phyloP scores from a whole-genome alignment of 2,797 vertebrate species.

The Spinus pinus region DNA sequence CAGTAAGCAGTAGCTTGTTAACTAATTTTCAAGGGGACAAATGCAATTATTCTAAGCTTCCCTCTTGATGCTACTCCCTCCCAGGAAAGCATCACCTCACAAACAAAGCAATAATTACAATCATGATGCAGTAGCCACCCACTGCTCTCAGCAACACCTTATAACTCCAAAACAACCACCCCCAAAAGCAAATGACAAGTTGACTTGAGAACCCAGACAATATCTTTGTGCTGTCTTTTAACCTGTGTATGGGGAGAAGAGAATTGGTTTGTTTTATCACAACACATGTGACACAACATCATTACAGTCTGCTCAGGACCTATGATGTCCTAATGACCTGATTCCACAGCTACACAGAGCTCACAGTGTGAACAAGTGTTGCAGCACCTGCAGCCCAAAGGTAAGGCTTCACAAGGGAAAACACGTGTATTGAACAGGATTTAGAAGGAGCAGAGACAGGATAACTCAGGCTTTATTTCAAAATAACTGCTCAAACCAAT shows the following conservation, averaged over 20 bases:
- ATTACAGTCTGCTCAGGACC: not conserved
- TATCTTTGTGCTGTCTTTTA: not conserved
- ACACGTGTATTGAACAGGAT: accelerated
- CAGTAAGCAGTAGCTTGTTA: not conserved
- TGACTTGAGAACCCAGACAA: not conserved
- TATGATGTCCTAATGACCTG: not conserved
- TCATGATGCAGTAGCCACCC: not conserved
- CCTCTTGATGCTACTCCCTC: not conserved
- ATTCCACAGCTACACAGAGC: not conserved
- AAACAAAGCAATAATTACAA: conserved; percentile 27
- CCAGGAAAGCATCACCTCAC: not conserved
- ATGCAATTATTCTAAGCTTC: not conserved
- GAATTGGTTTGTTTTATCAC: not conserved
- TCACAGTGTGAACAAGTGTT: not conserved
- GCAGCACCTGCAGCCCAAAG: not conserved
- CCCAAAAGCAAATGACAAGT: not conserved
- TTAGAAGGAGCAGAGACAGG: not conserved
- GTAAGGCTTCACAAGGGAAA: not conserved
- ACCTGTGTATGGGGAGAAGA: too few relatives aligned
- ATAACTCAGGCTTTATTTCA: not conserved
- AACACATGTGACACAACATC: not conserved
- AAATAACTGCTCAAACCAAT: not conserved
- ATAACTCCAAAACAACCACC: not conserved
- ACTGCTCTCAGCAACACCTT: not conserved
- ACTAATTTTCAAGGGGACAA: not conserved